These are phyloP conservation scores for Gymnothorax javanicus DNA, from an alignment of 2,797 vertebrate species.

Conservation along the genomic window DNA sequence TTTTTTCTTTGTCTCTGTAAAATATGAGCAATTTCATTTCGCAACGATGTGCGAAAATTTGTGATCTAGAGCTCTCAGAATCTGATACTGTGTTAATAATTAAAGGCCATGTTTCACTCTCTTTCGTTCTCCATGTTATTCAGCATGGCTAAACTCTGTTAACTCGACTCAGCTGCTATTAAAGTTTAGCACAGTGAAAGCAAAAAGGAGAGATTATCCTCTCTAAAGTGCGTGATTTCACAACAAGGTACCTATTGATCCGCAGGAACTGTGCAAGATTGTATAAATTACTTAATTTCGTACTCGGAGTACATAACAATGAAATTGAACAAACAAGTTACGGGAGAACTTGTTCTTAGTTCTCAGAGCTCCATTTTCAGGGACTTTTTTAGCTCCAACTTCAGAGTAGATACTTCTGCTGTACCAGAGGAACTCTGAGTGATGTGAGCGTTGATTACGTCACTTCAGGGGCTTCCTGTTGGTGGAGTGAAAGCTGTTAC, in stretches of 20 bases:
- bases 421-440: too few relatives aligned
- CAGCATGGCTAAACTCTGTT: not conserved
- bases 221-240: not conserved
- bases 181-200: not conserved
- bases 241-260: not conserved
- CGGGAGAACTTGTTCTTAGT: too few relatives aligned
- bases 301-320: too few relatives aligned
- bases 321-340: too few relatives aligned
- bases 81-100: constrained; percentile 22
- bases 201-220: not conserved
- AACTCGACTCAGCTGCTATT: not conserved
- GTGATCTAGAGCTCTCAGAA: not conserved
- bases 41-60: not conserved
- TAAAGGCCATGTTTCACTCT: constrained; percentile 19
- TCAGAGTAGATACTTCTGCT: too few relatives aligned
- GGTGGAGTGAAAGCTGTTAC: too few relatives aligned
- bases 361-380: too few relatives aligned
- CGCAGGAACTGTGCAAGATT: too few relatives aligned
- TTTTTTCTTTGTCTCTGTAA: not conserved
- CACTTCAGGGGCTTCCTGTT: too few relatives aligned
- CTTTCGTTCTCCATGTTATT: not conserved
- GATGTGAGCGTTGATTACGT: too few relatives aligned
- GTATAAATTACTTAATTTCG: too few relatives aligned
- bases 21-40: not conserved
- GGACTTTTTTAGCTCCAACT: too few relatives aligned